A percentile compares a stretch with the other conserved stretches of the same genome.
phyloP scores from a whole-genome alignment of 2,888 invertebrate species.

The Phaedon cochleariae region DNA sequence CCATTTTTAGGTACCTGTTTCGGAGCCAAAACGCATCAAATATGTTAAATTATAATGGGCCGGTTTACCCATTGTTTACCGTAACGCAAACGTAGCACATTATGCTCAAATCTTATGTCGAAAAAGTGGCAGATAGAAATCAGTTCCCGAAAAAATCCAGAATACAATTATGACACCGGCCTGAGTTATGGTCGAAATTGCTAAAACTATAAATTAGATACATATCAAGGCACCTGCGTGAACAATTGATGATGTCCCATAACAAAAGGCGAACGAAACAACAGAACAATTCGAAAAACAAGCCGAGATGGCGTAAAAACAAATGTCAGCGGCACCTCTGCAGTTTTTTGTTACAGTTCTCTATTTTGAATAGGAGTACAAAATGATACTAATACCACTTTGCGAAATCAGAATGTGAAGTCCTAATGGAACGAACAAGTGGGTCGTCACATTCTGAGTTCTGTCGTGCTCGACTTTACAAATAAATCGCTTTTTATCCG shows the following conservation, averaged over 20 bases:
- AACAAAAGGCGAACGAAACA: constrained; percentile 46
- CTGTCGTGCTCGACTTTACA: constrained; percentile 48
- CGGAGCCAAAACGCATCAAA: constrained; percentile 25
- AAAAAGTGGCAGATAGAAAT: constrained; percentile 52
- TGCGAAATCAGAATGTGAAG: constrained; percentile 47
- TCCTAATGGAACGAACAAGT: not conserved
- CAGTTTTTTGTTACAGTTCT: constrained; percentile 49
- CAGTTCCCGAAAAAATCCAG: constrained; percentile 48
- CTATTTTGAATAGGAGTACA: constrained; percentile 54
- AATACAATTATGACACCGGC: constrained; percentile 56
- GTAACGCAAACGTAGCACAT: constrained; percentile 47
- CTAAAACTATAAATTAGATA: constrained; percentile 59
- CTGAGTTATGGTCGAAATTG: constrained; percentile 52
- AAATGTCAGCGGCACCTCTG: constrained; percentile 57
- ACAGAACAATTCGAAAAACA: constrained; percentile 47
- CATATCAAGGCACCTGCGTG: constrained; percentile 59
- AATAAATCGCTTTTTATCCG: constrained; percentile 62
- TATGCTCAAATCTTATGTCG: constrained; percentile 49
- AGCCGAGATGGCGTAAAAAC: constrained; percentile 56
- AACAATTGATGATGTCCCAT: constrained; percentile 55
- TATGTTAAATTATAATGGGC: constrained; percentile 39
- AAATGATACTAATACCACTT: constrained; percentile 55
- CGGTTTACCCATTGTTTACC: constrained; percentile 44
- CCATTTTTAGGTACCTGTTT: constrained; percentile 34
- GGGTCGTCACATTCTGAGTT: constrained; percentile 48